phyloP scores from a whole-genome alignment of 2,113 vertebrate species.

The Entosphenus tridentatus region DNA sequence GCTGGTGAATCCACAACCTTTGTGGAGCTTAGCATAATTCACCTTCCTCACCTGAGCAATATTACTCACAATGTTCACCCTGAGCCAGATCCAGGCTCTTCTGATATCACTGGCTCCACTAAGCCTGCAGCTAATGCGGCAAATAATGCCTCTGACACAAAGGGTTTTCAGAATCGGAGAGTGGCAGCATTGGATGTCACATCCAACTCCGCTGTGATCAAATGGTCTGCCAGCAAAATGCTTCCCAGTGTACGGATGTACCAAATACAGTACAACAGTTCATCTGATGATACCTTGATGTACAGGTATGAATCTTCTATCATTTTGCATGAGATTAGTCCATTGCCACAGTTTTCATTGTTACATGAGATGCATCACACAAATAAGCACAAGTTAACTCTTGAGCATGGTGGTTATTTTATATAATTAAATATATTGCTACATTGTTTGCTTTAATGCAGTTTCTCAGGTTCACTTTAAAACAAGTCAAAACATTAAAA shows the following conservation, averaged over 20 bases:
- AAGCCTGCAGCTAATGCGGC: constrained; percentile 25
- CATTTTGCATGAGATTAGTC: too few relatives aligned
- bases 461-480: too few relatives aligned
- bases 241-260: constrained; percentile 92
- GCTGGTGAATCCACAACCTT: constrained; percentile 64
- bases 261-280: constrained; percentile 93
- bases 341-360: too few relatives aligned
- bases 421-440: too few relatives aligned
- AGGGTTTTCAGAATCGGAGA: constrained; percentile 36
- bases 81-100: constrained; percentile 33
- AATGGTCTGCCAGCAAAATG: constrained; percentile 72
- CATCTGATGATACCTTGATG: constrained; percentile 81
- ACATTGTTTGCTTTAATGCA: too few relatives aligned
- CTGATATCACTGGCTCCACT: constrained; percentile 59
- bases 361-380: too few relatives aligned
- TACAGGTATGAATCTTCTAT: constrained; percentile 43
- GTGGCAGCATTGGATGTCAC: constrained; percentile 78
- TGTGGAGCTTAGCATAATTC: constrained; percentile 38
- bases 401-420: too few relatives aligned
- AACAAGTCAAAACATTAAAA: too few relatives aligned
- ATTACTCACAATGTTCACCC: constrained; percentile 46
- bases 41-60: constrained; percentile 44
- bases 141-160: constrained; percentile 27
- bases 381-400: too few relatives aligned
- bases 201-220: constrained; percentile 57